These are phyloP conservation scores for Metallyticus violacea DNA, from an alignment of 2,888 invertebrate species.

Conservation along the genomic window DNA sequence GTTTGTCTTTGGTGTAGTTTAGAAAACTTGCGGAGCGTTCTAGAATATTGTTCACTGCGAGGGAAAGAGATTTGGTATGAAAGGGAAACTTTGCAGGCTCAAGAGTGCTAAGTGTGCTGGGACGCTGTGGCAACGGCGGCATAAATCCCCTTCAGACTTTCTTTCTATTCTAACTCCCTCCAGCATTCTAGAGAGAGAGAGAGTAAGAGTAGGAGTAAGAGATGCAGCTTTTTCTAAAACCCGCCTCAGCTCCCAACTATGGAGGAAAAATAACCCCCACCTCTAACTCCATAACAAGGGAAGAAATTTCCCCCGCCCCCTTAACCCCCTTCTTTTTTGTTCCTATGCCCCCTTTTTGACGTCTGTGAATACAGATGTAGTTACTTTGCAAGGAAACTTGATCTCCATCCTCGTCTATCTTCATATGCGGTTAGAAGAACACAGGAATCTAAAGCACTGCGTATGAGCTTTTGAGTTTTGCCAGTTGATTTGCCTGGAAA, in stretches of 20 bases:
- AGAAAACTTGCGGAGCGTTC: background rate
- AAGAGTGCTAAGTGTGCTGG: background rate
- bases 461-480: too few relatives aligned
- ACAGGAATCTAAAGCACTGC: background rate
- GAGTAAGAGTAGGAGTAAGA: too few relatives aligned
- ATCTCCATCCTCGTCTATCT: background rate
- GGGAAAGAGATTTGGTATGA: background rate
- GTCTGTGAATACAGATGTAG: background rate
- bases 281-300: background rate
- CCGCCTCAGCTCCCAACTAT: background rate
- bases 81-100: background rate
- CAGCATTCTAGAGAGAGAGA: background rate
- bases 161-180: background rate
- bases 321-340: background rate
- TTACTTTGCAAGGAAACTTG: background rate
- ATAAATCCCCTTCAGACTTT: background rate
- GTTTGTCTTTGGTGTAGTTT: background rate
- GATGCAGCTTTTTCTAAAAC: background rate
- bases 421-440: background rate
- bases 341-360: background rate
- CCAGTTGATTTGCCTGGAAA: too few relatives aligned
- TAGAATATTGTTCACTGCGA: background rate
- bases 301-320: background rate
- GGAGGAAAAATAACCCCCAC: background rate
- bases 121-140: background rate